Conservation (phyloP, 2,888 invertebrate species). For the Boloria euphrosyne region DNA sequence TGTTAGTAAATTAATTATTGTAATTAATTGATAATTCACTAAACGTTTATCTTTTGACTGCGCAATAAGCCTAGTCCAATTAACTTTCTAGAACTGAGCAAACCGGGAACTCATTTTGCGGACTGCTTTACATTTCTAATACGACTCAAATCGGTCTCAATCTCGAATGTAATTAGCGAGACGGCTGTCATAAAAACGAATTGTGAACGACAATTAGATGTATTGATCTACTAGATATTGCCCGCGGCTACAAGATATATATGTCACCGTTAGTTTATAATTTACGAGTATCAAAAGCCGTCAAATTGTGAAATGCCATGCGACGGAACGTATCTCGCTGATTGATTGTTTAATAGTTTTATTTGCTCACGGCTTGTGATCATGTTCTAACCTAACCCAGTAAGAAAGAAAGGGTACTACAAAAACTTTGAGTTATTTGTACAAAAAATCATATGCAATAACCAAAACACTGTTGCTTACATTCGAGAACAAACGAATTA, state of each 20-base stretch:
- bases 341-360: no score
- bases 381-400: no score
- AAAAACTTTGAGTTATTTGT: no score
- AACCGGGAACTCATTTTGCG: slow-evolving; percentile 63
- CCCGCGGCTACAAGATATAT: no score
- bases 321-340: no score
- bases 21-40: not conserved
- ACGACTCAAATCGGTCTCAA: slow-evolving; percentile 46
- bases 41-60: not conserved
- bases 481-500: no score
- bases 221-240: slow-evolving; percentile 20
- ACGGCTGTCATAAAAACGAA: slow-evolving; percentile 60
- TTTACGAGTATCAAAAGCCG: not conserved
- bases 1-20: not conserved
- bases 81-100: slow-evolving; percentile 28
- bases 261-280: not conserved
- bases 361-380: no score
- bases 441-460: no score
- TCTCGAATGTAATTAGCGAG: slow-evolving; percentile 55
- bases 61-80: slow-evolving; percentile 3
- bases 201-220: slow-evolving; percentile 46
- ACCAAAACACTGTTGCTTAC: no score
- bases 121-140: slow-evolving; percentile 74
- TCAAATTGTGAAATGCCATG: no score
- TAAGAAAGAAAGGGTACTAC: no score